Base-by-base conservation (phyloP, 2,113 vertebrate genomes). In the Phaethornis superciliosus region DNA sequence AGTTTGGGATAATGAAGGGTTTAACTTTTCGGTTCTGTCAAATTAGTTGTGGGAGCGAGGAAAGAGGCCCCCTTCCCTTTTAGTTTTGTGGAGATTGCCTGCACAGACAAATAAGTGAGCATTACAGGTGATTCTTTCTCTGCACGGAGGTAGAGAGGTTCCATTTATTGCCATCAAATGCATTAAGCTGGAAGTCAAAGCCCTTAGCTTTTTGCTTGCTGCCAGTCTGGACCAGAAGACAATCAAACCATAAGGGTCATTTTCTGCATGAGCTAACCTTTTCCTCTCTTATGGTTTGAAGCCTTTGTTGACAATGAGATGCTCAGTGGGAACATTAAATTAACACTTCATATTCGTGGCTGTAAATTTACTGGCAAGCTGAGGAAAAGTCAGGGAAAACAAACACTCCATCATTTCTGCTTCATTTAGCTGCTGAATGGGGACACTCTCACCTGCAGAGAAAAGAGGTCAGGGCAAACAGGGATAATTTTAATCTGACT, bases 191-290 rank as follows among this genome's bases (percentile, higher is more conserved):
- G 62, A 72, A 94, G 96, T 94, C 91, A 88, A 82, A 98, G 97
- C 96, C 96, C 97, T 98, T 86, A 89, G 95, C 96, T 97, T 95
- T 98, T 96, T 98, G 96, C 95, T 98, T 74, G 76, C 97, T 96
- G 97, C 96, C 97, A 98, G 98, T 96, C 97, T 97, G 97, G 93
- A 95, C 97, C 96, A 97, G 84, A 97, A 98, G 97, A 98, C 98
- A 99, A 98, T 98, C 98, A 99, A 98, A 98, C 95, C 98, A 98
- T 98, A 98, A 99, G 98, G 98, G 98, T 98, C 97, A 98, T 99
- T 99, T 99, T 99, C 98, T 98, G 97, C 98, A 98, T 98, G 98
- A 99, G 98, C 98, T 98, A 97, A 98, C 98, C 98, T 98, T 97
- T 96, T 97, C 88, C 95, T 96, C 97, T 95, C 97, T 96, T 97